Evolutionary conservation across 2,888 invertebrate genomes (phyloP).

Genomic region (Diarsia mendica): DNA sequence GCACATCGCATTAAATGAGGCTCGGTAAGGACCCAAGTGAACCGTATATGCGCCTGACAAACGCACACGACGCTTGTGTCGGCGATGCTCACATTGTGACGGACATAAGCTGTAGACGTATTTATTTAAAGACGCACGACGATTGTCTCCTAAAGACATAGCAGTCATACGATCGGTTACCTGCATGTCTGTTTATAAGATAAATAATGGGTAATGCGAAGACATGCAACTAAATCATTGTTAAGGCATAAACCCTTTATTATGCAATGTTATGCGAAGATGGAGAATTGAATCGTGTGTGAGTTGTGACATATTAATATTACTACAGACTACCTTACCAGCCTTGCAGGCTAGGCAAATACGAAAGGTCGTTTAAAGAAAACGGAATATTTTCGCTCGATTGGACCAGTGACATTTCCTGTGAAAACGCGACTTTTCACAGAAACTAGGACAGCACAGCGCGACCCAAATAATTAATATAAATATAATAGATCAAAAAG

Average conservation of each 20-base stretch:
- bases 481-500: slow-evolving; percentile 70
- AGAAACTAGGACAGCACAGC: slow-evolving; percentile 54
- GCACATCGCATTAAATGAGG: slow-evolving; percentile 57
- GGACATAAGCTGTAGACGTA: slow-evolving; percentile 29
- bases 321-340: background rate
- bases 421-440: slow-evolving; percentile 49
- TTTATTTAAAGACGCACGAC: slow-evolving; percentile 46
- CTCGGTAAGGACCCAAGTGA: slow-evolving; percentile 51
- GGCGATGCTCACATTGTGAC: slow-evolving; percentile 50
- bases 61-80: slow-evolving; percentile 65
- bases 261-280: slow-evolving; percentile 23
- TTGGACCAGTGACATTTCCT: slow-evolving; percentile 58
- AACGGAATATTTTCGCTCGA: slow-evolving; percentile 33
- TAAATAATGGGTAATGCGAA: slow-evolving; percentile 9
- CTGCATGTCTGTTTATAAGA: slow-evolving; percentile 27
- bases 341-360: slow-evolving; percentile 18
- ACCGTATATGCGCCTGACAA: slow-evolving; percentile 68
- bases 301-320: slow-evolving; percentile 12
- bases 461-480: slow-evolving; percentile 67
- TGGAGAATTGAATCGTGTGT: slow-evolving; percentile 1
- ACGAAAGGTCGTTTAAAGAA: slow-evolving; percentile 22
- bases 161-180: slow-evolving; percentile 22
- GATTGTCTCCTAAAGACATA: slow-evolving; percentile 13
- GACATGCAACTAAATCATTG: slow-evolving; percentile 22
- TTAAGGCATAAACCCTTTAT: slow-evolving; percentile 14